Evolutionary conservation across 1,140 invertebrate species (phyloP).

Genomic region (Bemisia tabaci): DNA sequence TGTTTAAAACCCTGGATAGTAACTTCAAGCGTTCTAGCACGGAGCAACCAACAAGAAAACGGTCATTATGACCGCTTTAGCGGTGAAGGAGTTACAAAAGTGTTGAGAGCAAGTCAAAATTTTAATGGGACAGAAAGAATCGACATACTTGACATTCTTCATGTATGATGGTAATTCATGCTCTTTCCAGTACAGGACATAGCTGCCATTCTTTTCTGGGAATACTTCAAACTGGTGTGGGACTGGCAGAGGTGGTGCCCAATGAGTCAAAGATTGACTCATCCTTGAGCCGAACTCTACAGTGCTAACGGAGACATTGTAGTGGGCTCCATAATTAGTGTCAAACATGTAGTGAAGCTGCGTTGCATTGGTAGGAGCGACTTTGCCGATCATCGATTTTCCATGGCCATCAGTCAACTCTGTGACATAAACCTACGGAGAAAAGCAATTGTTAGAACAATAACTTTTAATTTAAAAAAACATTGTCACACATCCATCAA

Average conservation of each 20-base stretch:
- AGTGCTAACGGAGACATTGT: conserved; percentile 39
- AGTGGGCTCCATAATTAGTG: conserved; percentile 46
- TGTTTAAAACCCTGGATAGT: too few relatives aligned
- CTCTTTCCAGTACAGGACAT: conserved; percentile 47
- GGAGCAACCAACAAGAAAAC: too few relatives aligned
- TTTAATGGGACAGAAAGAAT: too few relatives aligned
- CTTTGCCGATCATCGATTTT: conserved; percentile 28
- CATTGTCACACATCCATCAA: too few relatives aligned
- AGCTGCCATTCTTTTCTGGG: conserved; percentile 38
- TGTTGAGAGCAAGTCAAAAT: too few relatives aligned
- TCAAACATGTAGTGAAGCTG: conserved; percentile 36
- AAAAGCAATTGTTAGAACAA: conserved; percentile 15
- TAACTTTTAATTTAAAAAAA: too few relatives aligned
- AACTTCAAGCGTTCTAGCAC: too few relatives aligned
- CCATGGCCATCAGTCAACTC: conserved; percentile 36
- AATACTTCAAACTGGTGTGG: conserved; percentile 47
- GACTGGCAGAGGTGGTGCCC: conserved; percentile 41
- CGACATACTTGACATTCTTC: conserved; percentile 14
- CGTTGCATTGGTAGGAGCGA: conserved; percentile 32
- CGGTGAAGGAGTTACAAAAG: too few relatives aligned
- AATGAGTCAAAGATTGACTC: conserved; percentile 33
- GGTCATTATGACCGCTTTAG: too few relatives aligned
- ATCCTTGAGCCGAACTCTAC: conserved; percentile 33
- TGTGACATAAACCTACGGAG: conserved; percentile 38
- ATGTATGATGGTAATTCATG: conserved; percentile 12